A percentile compares a stretch with the other conserved stretches of the same genome.
phyloP scores from a whole-genome alignment of 2,113 vertebrate genomes.

The Alligator sinensis region DNA sequence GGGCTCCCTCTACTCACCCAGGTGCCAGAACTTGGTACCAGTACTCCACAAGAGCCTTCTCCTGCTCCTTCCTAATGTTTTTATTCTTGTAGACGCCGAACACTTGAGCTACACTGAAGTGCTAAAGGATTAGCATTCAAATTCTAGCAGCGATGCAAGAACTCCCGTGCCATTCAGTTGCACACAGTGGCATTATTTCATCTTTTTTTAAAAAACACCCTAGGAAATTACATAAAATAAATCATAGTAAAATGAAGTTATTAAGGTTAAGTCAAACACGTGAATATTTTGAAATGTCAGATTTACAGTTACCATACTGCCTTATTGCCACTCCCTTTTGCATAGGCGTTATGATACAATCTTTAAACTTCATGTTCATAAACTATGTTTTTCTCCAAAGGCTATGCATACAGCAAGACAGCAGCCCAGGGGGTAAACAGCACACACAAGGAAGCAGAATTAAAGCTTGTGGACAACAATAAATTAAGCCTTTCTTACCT shows the following conservation, averaged over 20 bases:
- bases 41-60: neutral
- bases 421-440: slow-evolving; percentile 11
- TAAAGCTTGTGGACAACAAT: slow-evolving; percentile 20
- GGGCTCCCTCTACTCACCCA: rapidly evolving
- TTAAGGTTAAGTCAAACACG: slow-evolving; percentile 7
- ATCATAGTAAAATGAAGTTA: neutral
- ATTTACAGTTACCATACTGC: neutral
- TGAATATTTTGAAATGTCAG: neutral
- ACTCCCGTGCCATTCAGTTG: neutral
- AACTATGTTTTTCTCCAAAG: neutral
- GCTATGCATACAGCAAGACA: slow-evolving; percentile 3
- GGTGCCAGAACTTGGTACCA: neutral
- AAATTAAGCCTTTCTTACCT: slow-evolving; percentile 44
- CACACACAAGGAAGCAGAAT: neutral
- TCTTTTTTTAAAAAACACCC: slow-evolving; percentile 11
- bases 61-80: too few species aligned
- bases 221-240: neutral
- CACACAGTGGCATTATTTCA: neutral
- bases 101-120: too few species aligned
- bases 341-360: neutral
- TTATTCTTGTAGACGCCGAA: too few species aligned
- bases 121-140: neutral
- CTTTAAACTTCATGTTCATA: neutral
- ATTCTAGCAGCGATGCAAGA: rapidly evolving
- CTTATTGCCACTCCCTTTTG: slow-evolving; percentile 8